Evolutionary conservation across 2,888 invertebrate species (phyloP).

Genomic region (Syrphus vitripennis): DNA sequence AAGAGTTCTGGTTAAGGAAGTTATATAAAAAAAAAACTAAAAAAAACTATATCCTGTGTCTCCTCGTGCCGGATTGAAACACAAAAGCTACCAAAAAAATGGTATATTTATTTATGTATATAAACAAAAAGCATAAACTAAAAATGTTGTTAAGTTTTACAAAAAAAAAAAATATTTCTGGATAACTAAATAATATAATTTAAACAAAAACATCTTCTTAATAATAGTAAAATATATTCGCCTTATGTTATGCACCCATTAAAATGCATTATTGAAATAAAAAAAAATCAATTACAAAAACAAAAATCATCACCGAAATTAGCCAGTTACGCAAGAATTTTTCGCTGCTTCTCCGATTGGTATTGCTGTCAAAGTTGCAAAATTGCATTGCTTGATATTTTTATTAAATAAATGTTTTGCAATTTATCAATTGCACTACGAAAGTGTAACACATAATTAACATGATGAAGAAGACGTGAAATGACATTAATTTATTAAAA

Average conservation of each 20-base stretch:
- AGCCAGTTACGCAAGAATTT: constrained; percentile 34
- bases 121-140: neutral
- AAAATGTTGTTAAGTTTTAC: neutral
- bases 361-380: constrained; percentile 60
- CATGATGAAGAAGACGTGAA: neutral
- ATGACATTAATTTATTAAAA: constrained; percentile 59
- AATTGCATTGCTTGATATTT: constrained; percentile 50
- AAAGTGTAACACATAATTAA: constrained; percentile 26
- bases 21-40: constrained; percentile 36
- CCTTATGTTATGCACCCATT: neutral
- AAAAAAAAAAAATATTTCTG: constrained; percentile 17
- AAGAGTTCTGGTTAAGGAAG: constrained; percentile 4
- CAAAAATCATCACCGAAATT: neutral
- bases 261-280: neutral
- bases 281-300: neutral
- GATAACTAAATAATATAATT: neutral
- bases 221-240: neutral
- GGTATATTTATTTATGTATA: constrained; percentile 33
- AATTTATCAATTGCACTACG: constrained; percentile 39
- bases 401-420: constrained; percentile 40
- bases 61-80: constrained; percentile 34
- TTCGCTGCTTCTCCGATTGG: constrained; percentile 5
- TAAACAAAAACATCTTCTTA: neutral
- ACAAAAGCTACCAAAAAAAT: constrained; percentile 35
- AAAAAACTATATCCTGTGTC: constrained; percentile 41